Evolutionary conservation across 2,888 invertebrate genomes (phyloP), one percentile per base, ranked within the genome.

Genomic region (Hemaris fuciformis): DNA sequence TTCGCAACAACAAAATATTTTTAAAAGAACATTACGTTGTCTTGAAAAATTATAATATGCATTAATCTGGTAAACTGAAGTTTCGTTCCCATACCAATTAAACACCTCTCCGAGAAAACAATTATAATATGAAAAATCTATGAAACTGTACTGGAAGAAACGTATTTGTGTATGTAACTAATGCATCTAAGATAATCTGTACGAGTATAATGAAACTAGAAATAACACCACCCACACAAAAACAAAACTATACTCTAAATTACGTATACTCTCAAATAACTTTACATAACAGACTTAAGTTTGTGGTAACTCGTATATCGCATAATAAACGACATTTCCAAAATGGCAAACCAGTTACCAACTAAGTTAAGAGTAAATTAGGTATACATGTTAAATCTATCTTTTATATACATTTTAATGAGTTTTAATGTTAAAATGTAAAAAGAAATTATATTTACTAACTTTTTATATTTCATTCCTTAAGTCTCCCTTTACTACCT

Each of bases 351-450:
- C 22, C 34, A 57, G 58, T 48, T 56, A 34, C 18, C 41, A 46
- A 60, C 20, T 23, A 25, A 53, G 53, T 60, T 31, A 57, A 60
- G 48, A 63, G 3, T n/a, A 46, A 31, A 22, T 58, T 18, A 57
- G n/a, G n/a, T n/a, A 63, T 45, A n/a, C 57, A 59, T 27, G 22
- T 48, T 57, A 23, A 45, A 62, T 38, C 20, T 60, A 57, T 59
- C 61, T 15, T 63, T 57, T 65, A 63, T 65, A 53, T 63, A 65
- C 62, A 53, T 18, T 53, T 27, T 46, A 61, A 61, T 46, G 63
- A 48, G 25, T 46, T 59, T 15, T 25, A 41, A 20, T 34, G 45
- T 58, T 58, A 61, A 43, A 34, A 43, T 38, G 23, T 61, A 53
- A 58, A 63, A 60, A 41, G 31, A 53, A 38, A 57, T 22, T 18